Evolutionary conservation across 2,113 vertebrate species (phyloP).

Genomic region (Amphiprion percula): DNA sequence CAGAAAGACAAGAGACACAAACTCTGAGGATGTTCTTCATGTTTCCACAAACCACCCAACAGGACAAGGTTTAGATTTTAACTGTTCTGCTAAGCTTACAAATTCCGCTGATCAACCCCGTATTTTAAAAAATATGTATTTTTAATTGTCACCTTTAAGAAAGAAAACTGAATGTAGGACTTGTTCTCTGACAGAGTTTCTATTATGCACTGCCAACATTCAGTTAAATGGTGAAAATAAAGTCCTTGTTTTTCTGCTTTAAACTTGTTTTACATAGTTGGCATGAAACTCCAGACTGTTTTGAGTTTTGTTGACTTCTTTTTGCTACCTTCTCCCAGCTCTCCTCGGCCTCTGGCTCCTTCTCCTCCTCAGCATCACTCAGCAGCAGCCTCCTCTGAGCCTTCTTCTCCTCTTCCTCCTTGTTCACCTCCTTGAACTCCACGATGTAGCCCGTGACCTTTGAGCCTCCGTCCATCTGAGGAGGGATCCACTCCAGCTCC

Average conservation of each 20-base stretch:
- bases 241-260: too few relatives aligned
- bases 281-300: too few relatives aligned
- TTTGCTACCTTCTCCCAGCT: slow-evolving; percentile 89
- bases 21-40: neutral
- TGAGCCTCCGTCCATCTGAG: slow-evolving; percentile 93
- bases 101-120: too few relatives aligned
- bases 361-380: slow-evolving; percentile 62
- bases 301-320: neutral
- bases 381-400: slow-evolving; percentile 73
- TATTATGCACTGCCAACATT: too few relatives aligned
- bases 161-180: too few relatives aligned
- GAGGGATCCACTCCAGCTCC: slow-evolving; percentile 96
- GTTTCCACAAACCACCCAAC: too few relatives aligned
- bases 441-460: slow-evolving; percentile 96
- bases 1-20: slow-evolving; percentile 18
- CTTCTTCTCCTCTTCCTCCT: slow-evolving; percentile 84
- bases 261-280: too few relatives aligned
- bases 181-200: neutral
- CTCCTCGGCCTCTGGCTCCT: slow-evolving; percentile 74
- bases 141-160: too few relatives aligned
- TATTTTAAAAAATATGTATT: too few relatives aligned
- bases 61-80: neutral
- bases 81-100: neutral
- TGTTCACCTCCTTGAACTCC: slow-evolving; percentile 93
- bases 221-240: too few relatives aligned